Conservation (phyloP, 2,113 vertebrate genomes). For the Muscicapa adusta region DNA sequence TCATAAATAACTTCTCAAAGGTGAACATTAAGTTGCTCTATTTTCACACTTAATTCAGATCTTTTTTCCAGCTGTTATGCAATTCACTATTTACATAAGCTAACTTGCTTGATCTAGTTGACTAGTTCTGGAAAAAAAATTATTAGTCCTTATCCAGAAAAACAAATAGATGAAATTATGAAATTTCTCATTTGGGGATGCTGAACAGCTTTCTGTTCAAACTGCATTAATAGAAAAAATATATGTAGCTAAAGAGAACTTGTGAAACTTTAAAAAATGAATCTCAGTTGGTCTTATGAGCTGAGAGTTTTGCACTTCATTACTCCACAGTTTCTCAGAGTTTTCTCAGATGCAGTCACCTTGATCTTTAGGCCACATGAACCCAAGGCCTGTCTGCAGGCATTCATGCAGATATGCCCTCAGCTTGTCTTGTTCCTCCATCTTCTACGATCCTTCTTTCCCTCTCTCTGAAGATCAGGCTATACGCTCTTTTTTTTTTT, state of each 20-base stretch:
- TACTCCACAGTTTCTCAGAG: neutral
- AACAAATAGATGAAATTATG: neutral
- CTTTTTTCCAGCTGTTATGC: neutral
- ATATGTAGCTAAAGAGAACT: neutral
- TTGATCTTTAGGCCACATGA: neutral
- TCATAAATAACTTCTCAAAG: neutral
- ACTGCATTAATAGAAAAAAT: neutral
- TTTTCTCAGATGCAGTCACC: neutral
- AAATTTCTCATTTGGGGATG: neutral
- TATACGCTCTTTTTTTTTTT: fast-evolving
- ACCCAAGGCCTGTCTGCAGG: neutral
- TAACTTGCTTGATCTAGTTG: neutral
- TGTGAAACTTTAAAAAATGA: neutral
- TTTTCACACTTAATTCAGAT: neutral
- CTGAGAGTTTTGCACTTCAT: neutral
- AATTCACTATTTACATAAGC: neutral
- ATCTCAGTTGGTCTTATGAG: neutral
- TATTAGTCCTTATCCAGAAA: neutral
- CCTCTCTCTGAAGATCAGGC: neutral
- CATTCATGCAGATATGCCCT: neutral
- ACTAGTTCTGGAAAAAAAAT: neutral
- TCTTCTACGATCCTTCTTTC: neutral
- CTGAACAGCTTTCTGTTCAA: neutral
- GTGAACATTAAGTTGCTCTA: neutral
- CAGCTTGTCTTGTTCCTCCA: neutral